phyloP scores from a whole-genome alignment of 2,113 vertebrate species.

The Sylvia atricapilla region DNA sequence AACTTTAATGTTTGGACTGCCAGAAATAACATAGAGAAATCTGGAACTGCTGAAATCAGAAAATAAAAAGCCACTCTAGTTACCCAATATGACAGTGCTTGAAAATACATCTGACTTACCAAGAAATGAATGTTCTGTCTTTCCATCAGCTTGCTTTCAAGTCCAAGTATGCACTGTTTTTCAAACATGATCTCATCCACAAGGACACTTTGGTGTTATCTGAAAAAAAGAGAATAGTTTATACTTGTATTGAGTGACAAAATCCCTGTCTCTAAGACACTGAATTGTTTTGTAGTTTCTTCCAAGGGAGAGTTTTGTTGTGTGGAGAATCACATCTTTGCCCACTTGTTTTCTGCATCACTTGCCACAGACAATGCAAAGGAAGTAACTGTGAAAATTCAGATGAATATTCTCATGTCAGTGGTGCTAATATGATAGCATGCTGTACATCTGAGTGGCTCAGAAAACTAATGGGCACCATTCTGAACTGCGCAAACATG shows the following conservation, averaged over 20 bases:
- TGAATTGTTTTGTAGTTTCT: neutral
- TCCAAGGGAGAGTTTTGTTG: neutral
- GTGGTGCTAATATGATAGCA: neutral
- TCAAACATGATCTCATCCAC: neutral
- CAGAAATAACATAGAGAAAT: neutral
- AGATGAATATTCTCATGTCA: neutral
- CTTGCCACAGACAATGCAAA: slow-evolving; percentile 12
- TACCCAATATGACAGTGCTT: neutral
- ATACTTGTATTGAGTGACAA: neutral
- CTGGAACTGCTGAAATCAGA: neutral
- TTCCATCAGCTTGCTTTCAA: slow-evolving; percentile 18
- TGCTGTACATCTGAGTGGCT: neutral
- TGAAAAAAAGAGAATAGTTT: neutral
- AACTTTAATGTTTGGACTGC: neutral
- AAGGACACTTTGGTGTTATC: neutral
- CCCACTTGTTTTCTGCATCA: slow-evolving; percentile 26
- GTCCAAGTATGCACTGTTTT: slow-evolving; percentile 18
- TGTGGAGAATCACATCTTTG: neutral
- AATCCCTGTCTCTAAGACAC: neutral
- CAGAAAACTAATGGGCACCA: neutral
- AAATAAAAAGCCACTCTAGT: neutral
- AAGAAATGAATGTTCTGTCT: neutral
- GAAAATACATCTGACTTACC: slow-evolving; percentile 9
- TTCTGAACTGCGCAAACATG: neutral
- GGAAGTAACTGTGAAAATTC: slow-evolving; percentile 41